A percentile compares a stretch with the other conserved stretches of the same genome.
phyloP scores from a whole-genome alignment of 2,888 invertebrate species.

The Cyclophora albipunctata region DNA sequence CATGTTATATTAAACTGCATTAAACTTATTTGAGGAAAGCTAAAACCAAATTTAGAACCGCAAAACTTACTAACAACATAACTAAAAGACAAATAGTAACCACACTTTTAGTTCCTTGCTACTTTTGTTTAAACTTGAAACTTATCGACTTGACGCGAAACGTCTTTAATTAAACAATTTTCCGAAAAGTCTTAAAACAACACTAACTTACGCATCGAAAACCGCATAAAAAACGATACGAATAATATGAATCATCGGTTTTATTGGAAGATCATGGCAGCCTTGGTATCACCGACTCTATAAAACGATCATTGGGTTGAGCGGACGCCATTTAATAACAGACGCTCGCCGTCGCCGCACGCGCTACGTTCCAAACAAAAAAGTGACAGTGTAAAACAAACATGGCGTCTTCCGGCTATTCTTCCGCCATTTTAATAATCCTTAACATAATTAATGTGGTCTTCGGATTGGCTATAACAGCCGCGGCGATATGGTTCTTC shows the following conservation, averaged over 20 bases:
- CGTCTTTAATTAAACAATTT: not conserved
- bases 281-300: constrained; percentile 27
- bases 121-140: not conserved
- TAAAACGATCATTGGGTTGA: constrained; percentile 25
- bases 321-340: constrained; percentile 47
- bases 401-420: constrained; percentile 28
- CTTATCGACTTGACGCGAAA: not conserved
- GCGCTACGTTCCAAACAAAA: not conserved
- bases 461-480: constrained; percentile 41
- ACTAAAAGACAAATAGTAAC: too few relatives aligned
- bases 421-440: constrained; percentile 32
- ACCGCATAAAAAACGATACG: not conserved
- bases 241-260: constrained; percentile 3
- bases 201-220: not conserved
- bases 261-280: constrained; percentile 3
- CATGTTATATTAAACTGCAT: too few relatives aligned
- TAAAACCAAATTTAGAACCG: too few relatives aligned
- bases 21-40: too few relatives aligned
- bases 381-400: constrained; percentile 1
- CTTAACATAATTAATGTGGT: constrained; percentile 45
- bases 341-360: constrained; percentile 18
- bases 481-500: constrained; percentile 54
- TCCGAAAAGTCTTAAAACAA: too few relatives aligned
- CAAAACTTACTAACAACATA: too few relatives aligned
- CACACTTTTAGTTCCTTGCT: too few relatives aligned